Base-by-base conservation (phyloP, 2,888 invertebrate genomes). In the Elmis aenea region DNA sequence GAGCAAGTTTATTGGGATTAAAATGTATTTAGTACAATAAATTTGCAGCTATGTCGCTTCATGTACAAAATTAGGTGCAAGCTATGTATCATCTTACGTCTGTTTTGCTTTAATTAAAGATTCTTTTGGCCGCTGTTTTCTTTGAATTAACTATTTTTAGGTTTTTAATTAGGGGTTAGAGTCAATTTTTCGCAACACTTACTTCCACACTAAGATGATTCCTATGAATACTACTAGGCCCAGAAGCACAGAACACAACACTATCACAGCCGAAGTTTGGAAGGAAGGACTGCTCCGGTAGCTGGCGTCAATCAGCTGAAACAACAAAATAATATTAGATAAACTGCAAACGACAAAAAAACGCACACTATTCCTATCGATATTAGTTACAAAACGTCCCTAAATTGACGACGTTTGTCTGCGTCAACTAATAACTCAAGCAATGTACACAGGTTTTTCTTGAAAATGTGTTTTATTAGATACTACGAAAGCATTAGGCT, bases 291-390 rank as follows among this genome's bases (percentile, higher is more conserved):
- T 85, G 69, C 81, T 85, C 69, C 86, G 84, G 69, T 86, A 85
- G 73, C 87, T 87, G 51, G 87, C 86, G 73, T 88, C 87, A 71
- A 88, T 83, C 73, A 87, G 83, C 88, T 88, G 85, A 5, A 80
- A 81, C 55, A 57, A 61, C 66, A 63, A 64, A 50, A 18, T 18
- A 18, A 6, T n/a, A n/a, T n/a, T n/a, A n/a, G n/a, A n/a, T n/a
- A n/a, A n/a, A n/a, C n/a, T n/a, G n/a, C n/a, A n/a, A n/a, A n/a
- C n/a, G n/a, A n/a, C n/a, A n/a, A n/a, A n/a, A n/a, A n/a, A n/a
- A n/a, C n/a, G n/a, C n/a, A n/a, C n/a, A n/a, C n/a, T n/a, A n/a
- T n/a, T n/a, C n/a, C n/a, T n/a, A n/a, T n/a, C n/a, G n/a, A n/a
- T n/a, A n/a, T n/a, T n/a, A n/a, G n/a, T n/a, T n/a, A n/a, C n/a